A percentile compares a stretch with the other conserved stretches of the same genome.
These are phyloP conservation scores for Perognathus longimembris DNA, from an alignment of 2,113 vertebrate species.

Conservation along the genomic window DNA sequence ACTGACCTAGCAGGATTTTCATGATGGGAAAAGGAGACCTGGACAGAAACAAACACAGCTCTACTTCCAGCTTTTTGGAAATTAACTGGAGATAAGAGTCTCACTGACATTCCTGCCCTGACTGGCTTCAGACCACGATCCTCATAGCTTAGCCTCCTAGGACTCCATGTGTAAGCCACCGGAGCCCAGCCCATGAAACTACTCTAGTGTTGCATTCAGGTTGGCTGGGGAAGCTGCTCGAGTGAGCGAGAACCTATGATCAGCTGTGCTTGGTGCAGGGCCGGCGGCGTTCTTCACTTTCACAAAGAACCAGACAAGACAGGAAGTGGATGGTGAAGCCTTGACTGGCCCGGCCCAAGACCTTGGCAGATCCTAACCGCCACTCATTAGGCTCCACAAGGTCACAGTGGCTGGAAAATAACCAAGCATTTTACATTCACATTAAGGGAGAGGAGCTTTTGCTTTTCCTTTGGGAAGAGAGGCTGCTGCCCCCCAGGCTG, in stretches of 20 bases:
- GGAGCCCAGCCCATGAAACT: too few species aligned
- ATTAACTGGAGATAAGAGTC: too few species aligned
- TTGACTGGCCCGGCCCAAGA: background rate
- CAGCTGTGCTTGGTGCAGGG: background rate
- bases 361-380: background rate
- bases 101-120: too few species aligned
- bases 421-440: background rate
- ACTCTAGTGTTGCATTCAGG: background rate
- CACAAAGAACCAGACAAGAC: background rate
- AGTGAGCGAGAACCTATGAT: background rate
- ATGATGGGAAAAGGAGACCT: background rate
- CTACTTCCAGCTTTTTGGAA: too few species aligned
- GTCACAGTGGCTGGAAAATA: background rate
- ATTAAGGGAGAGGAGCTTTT: background rate
- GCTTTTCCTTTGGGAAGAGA: background rate
- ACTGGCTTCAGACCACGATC: too few species aligned
- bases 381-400: background rate
- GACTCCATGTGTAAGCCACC: too few species aligned
- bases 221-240: background rate
- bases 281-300: rapidly evolving
- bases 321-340: background rate
- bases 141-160: too few species aligned
- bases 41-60: background rate
- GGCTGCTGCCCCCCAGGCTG: background rate
- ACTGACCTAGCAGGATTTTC: background rate